phyloP scores from a whole-genome alignment of 1,140 invertebrate species.

The Belonocnema kinseyi region DNA sequence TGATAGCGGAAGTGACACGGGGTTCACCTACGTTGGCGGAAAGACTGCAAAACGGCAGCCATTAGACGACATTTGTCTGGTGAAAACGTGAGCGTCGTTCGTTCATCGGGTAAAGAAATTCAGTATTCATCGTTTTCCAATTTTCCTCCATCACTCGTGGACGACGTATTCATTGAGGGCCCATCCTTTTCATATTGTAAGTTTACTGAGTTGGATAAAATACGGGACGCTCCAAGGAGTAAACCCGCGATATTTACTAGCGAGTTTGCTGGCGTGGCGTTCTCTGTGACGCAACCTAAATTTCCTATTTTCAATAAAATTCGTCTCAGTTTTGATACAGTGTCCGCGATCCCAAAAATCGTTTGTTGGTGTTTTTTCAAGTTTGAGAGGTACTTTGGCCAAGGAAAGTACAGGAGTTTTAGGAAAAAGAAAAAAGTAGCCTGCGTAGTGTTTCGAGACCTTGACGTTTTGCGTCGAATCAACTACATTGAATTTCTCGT shows the following conservation, averaged over 20 bases:
- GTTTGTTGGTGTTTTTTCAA: neutral
- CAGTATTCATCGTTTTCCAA: slow-evolving; percentile 38
- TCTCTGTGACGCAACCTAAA: neutral
- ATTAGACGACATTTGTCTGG: slow-evolving; percentile 41
- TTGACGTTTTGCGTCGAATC: slow-evolving; percentile 22
- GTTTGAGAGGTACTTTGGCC: neutral
- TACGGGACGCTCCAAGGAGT: neutral
- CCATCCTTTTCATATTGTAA: slow-evolving; percentile 42
- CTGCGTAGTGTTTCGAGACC: slow-evolving; percentile 9
- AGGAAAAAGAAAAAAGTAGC: neutral
- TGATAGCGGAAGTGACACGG: slow-evolving; percentile 33
- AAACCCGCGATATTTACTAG: slow-evolving; percentile 53
- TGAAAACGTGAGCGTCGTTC: slow-evolving; percentile 26
- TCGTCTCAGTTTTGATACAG: neutral
- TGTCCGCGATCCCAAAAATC: neutral
- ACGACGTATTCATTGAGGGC: slow-evolving; percentile 46
- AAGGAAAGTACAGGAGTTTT: neutral
- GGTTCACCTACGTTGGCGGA: slow-evolving; percentile 34
- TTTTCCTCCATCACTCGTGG: slow-evolving; percentile 44
- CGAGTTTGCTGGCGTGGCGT: slow-evolving; percentile 34
- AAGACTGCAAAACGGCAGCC: slow-evolving; percentile 40
- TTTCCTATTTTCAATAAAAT: neutral
- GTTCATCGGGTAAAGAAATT: slow-evolving; percentile 35
- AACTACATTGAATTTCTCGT: neutral
- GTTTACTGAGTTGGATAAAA: slow-evolving; percentile 6